These are phyloP conservation scores for Pteronotus mesoamericanus DNA, from an alignment of 2,797 vertebrate species.

Conservation along the genomic window DNA sequence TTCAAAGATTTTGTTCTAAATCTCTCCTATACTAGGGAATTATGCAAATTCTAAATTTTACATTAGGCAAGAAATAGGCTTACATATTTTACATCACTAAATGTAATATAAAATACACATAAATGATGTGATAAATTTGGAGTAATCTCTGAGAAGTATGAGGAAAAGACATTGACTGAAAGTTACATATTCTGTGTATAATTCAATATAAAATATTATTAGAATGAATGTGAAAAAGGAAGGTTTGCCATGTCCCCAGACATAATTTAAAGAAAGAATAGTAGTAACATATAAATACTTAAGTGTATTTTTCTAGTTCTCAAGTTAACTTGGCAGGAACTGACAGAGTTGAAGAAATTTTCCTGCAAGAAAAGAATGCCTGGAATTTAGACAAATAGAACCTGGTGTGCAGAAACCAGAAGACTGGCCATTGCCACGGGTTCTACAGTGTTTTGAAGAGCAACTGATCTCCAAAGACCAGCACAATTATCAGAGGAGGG, in stretches of 20 bases:
- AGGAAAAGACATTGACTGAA: background rate
- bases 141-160: background rate
- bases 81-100: background rate
- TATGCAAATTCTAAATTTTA: background rate
- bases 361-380: background rate
- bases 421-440: background rate
- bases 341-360: slow-evolving; percentile 26
- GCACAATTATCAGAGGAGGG: background rate
- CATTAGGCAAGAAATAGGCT: background rate
- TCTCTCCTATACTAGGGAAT: background rate
- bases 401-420: background rate
- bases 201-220: slow-evolving; percentile 1
- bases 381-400: background rate
- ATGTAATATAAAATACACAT: background rate
- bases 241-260: background rate
- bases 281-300: background rate
- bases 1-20: background rate
- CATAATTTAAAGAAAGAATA: slow-evolving; percentile 28
- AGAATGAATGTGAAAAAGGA: background rate
- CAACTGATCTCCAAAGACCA: background rate
- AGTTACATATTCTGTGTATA: background rate
- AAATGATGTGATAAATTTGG: background rate
- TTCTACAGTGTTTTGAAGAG: background rate
- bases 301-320: background rate
- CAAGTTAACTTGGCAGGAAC: slow-evolving; percentile 30